These are phyloP conservation scores for Pelvicachromis taeniatus DNA, from an alignment of 2,113 vertebrate genomes.

Conservation along the genomic window DNA sequence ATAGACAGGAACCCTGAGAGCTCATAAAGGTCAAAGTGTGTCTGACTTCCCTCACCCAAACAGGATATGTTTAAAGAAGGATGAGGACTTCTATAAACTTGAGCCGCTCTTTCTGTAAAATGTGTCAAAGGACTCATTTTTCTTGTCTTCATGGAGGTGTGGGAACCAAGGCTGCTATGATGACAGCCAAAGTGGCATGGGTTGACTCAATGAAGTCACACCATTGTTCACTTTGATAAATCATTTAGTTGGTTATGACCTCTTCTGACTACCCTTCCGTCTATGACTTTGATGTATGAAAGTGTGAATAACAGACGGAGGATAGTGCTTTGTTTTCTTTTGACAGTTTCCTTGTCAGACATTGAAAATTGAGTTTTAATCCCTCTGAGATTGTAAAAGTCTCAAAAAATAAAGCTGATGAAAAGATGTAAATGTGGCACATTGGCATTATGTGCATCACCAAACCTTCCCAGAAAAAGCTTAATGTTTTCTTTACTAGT, in stretches of 20 bases:
- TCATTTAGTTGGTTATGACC: slow-evolving; percentile 48
- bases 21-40: slow-evolving; percentile 53
- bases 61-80: slow-evolving; percentile 69
- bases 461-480: neutral
- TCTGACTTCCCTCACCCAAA: slow-evolving; percentile 41
- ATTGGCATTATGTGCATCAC: neutral
- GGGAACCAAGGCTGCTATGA: slow-evolving; percentile 70
- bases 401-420: neutral
- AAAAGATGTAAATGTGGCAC: neutral
- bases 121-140: slow-evolving; percentile 59
- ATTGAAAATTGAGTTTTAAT: neutral
- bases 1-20: slow-evolving; percentile 63
- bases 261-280: slow-evolving; percentile 40
- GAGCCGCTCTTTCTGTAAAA: slow-evolving; percentile 46
- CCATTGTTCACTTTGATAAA: slow-evolving; percentile 71
- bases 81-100: slow-evolving; percentile 50
- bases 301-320: slow-evolving; percentile 37
- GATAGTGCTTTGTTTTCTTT: neutral
- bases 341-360: slow-evolving; percentile 37
- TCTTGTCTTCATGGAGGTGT: slow-evolving; percentile 48
- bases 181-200: slow-evolving; percentile 49
- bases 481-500: neutral
- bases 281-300: slow-evolving; percentile 56
- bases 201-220: slow-evolving; percentile 48
- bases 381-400: neutral